A percentile compares a stretch with the other conserved stretches of the same genome.
phyloP scores from a whole-genome alignment of 2,113 vertebrate species.

The Hippocampus comes region DNA sequence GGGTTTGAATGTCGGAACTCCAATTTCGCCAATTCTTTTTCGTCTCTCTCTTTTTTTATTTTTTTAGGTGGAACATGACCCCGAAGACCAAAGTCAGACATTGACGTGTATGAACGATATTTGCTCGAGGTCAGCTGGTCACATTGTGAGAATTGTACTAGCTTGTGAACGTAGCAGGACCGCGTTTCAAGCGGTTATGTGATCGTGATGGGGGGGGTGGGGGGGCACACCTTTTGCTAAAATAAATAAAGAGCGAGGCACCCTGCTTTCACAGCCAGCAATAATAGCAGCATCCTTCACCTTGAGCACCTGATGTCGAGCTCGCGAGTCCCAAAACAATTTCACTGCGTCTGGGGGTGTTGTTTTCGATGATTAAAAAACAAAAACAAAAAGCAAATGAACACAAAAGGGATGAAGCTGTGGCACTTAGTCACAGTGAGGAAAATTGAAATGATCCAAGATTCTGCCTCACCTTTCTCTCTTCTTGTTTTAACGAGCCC shows the following conservation, averaged over 20 bases:
- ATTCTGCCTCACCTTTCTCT: not conserved
- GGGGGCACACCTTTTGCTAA: not conserved
- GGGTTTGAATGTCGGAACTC: too few relatives aligned
- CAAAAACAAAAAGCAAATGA: not conserved
- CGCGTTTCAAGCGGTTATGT: not conserved
- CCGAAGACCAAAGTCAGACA: too few relatives aligned
- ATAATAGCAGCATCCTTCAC: not conserved
- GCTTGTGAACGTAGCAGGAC: not conserved
- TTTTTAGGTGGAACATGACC: too few relatives aligned
- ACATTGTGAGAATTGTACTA: not conserved
- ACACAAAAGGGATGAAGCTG: not conserved
- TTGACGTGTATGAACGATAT: not conserved
- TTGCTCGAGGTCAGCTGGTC: not conserved
- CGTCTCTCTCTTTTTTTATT: too few relatives aligned
- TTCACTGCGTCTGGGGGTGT: not conserved
- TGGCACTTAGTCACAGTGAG: not conserved
- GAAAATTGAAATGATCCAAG: slow-evolving; percentile 2
- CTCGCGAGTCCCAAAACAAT: not conserved
- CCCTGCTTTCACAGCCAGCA: not conserved
- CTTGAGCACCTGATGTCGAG: not conserved
- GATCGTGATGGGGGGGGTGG: too few relatives aligned
- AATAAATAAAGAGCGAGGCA: not conserved
- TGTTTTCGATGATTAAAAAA: not conserved
- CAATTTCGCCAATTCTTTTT: too few relatives aligned
- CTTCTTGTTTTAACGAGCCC: slow-evolving; percentile 13